Conservation (phyloP, 2,113 vertebrate species). For the Cyrtonyx montezumae region DNA sequence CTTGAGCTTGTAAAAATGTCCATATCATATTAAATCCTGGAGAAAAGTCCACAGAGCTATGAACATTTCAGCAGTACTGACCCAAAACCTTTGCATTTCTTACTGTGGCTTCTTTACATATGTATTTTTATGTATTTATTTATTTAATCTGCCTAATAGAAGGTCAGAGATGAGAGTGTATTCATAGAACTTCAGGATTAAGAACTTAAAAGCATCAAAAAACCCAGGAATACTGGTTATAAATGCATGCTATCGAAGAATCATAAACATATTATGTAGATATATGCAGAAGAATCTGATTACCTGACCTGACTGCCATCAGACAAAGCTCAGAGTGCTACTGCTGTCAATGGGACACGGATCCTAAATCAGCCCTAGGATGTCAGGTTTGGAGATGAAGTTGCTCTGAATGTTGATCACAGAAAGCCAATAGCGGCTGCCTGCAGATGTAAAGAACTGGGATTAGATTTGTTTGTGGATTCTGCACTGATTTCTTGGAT, state of each 20-base stretch:
- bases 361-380: background rate
- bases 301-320: constrained; percentile 9
- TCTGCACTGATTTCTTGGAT: background rate
- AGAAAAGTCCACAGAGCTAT: background rate
- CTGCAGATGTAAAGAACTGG: background rate
- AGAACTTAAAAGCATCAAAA: background rate
- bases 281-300: constrained; percentile 36
- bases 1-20: background rate
- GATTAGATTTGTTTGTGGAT: background rate
- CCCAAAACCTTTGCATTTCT: background rate
- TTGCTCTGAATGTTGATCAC: background rate
- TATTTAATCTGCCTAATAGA: background rate
- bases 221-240: constrained; percentile 22
- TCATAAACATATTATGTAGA: constrained; percentile 21
- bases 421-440: background rate
- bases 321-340: background rate
- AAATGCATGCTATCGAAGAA: background rate
- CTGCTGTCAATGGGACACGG: background rate
- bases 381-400: background rate
- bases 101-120: background rate
- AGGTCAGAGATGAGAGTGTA: background rate
- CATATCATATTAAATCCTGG: background rate
- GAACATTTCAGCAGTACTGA: background rate
- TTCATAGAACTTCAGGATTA: constrained; percentile 15
- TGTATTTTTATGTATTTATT: background rate